Evolutionary conservation across 2,113 vertebrate species (phyloP), one percentile per base, ranked within the genome.

Genomic region (Tachuris rubrigastra): DNA sequence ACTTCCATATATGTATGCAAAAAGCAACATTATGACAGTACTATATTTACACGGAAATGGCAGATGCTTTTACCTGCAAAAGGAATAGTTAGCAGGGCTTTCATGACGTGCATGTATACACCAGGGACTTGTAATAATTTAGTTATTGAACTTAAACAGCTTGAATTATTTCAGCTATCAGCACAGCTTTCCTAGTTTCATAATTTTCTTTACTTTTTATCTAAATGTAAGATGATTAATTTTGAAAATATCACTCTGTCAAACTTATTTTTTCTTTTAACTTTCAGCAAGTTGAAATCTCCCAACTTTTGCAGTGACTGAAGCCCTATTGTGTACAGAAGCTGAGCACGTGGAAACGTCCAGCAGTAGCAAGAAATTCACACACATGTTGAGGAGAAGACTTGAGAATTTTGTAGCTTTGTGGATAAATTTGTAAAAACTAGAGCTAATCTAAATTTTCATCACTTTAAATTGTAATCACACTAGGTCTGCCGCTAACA

Each of bases 331-430:
- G 5, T 58, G 31, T 65, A 46, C 13, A 72, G 52, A 88, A 79
- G 17, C 4, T 75, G 19, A 56, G 37, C 10, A 47, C 31, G 35
- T 28, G 15, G 39, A 83, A 69, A 91, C 59, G 25, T 95, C 6
- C 44, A 50, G 20, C 27, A 84, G 21, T 62, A 80, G 63, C 12
- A 65, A 63, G 42, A 90, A 46, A 72, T 80, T 69, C 46, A 60
- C 15, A 44, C 14, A 15, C 0, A 0, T 24, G 4, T 37, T 41
- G 28, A 91, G 49, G 5, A 47, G 39, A 73, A 77, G n/a, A 67
- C 11, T 20, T 93, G 24, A 78, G 66, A 80, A 71, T 71, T 79
- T 89, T 94, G 14, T 58, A 66, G 10, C 6, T 74, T 85, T 89
- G 53, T 67, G 30, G 58, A 52, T 77, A 62, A 65, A 89, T 30